A percentile compares a stretch with the other conserved stretches of the same genome.
These are phyloP conservation scores for Anabas testudineus DNA, from an alignment of 2,797 vertebrate species.

Conservation along the genomic window DNA sequence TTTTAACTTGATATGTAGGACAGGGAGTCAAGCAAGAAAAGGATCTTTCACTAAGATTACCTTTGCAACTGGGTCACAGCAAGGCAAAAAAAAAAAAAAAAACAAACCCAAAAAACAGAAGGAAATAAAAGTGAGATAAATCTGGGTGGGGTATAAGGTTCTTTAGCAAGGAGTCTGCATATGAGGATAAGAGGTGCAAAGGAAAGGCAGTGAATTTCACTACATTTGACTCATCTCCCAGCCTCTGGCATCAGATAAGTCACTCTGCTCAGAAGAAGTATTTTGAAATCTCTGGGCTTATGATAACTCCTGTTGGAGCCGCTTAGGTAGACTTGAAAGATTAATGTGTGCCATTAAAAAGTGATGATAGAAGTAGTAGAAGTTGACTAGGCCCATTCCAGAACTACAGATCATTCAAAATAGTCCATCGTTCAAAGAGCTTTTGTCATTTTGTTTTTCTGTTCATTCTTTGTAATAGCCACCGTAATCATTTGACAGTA, in stretches of 20 bases:
- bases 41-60: conserved; percentile 43
- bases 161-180: conserved; percentile 55
- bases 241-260: conserved; percentile 81
- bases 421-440: conserved; percentile 20
- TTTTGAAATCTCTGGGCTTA: conserved; percentile 74
- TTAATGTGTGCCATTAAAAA: conserved; percentile 73
- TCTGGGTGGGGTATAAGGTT: conserved; percentile 46
- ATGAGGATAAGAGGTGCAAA: conserved; percentile 69
- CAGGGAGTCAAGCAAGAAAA: conserved; percentile 22
- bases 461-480: conserved; percentile 8
- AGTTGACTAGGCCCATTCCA: conserved; percentile 55
- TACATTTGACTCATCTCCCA: conserved; percentile 73
- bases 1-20: conserved; percentile 31
- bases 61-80: conserved; percentile 58
- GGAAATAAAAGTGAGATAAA: conserved; percentile 56
- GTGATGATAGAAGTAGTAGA: conserved; percentile 53
- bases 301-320: conserved; percentile 72
- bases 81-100: conserved; percentile 6
- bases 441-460: conserved; percentile 29
- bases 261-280: conserved; percentile 56
- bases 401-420: conserved; percentile 42
- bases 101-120: conserved; percentile 10
- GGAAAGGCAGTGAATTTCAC: conserved; percentile 55
- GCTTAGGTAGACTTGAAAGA: conserved; percentile 74
- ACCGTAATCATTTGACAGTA: conserved; percentile 6